Base-by-base conservation (phyloP, 2,888 invertebrate species). In the Pandemis heparana region DNA sequence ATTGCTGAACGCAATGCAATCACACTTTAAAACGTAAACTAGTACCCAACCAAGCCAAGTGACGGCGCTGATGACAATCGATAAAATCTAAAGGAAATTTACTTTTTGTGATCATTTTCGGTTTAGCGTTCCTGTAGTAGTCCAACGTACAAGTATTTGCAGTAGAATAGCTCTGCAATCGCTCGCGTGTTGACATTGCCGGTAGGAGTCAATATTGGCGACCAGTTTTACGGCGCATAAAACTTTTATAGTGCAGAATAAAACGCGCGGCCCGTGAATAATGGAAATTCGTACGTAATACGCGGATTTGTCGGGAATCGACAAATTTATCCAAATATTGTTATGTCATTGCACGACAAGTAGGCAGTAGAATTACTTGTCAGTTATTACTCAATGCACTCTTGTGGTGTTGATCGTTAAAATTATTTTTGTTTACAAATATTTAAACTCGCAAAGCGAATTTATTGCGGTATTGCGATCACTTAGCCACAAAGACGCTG, bases 251-350 rank as follows among this genome's bases (percentile, higher is more conserved):
- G 69, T 71, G 71, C 78, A 82, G 81, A 85, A 85, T 88, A 85
- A 87, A 87, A 85, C 81, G 83, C 84, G 84, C 81, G 82, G 79
- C 77, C 80, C 82, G 83, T 82, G 84, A 87, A 82, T 85, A 85
- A 87, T 85, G 83, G 85, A 80, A 81, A 82, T 85, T 86, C 82
- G 83, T 85, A 84, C 76, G 80, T 80, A 53, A 56, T 56, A 56
- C 56, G 23, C 56, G 56, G 23, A 56, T 56, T 56, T 56, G 53
- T 53, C 12, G 56, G n/a, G 23, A 10, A 56, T 23, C 56, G 56
- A 23, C 56, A 12, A 43, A 43, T 10, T 46, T 48, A 7, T 48
- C 14, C 5, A 14, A 7, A 48, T 48, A 48, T 48, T 48, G 48
- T 41, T 5, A n/a, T n/a, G n/a, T n/a, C n/a, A n/a, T n/a, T 48